Base-by-base conservation (phyloP, 2,888 invertebrate genomes). In the Ommatoiulus sabulosus region DNA sequence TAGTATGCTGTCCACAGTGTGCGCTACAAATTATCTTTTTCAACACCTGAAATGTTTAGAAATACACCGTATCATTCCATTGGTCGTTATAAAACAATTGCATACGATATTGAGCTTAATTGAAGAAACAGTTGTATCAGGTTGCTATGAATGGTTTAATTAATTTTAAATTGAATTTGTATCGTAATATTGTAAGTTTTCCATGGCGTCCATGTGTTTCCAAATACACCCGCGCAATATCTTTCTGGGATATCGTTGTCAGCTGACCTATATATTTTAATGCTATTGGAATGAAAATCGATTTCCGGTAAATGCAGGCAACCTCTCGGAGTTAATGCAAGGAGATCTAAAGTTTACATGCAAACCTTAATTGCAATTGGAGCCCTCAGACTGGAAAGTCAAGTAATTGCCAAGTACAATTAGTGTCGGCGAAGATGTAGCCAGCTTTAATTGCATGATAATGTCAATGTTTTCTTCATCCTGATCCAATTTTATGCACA, bases 381-480 rank as follows among this genome's bases (percentile, higher is more conserved):
- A 86, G 48, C 86, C 80, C 80, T 35, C 80, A 80, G 80, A 80
- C 48, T 86, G 86, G 86, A 86, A 86, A 86, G 86, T 86, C 86
- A 72, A 88, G 88, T 89, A 88, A 87, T 89, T 89, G 89, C 85
- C 89, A 86, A 87, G 88, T 89, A 86, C 89, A 89, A 89, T 89
- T 89, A 89, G 88, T 88, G 88, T 88, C 89, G 88, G 63, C 88
- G 88, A 88, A 80, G 89, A 87, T 80, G 44, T 88, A 88, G 88
- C 89, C 89, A 84, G 57, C 87, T 89, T 89, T 89, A 89, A 89
- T 89, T 89, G 89, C 89, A 89, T 80, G 80, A 80, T 80, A 88
- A 88, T 88, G 88, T 88, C 88, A 88, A 63, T 89, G 89, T 85
- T 87, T 89, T 72, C 89, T 87, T 87, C 72, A 44, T 86, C 89